Evolutionary conservation across 92 coral and sea anemone genomes (phyloP).

Genomic region (Anthopleura xanthogrammica): DNA sequence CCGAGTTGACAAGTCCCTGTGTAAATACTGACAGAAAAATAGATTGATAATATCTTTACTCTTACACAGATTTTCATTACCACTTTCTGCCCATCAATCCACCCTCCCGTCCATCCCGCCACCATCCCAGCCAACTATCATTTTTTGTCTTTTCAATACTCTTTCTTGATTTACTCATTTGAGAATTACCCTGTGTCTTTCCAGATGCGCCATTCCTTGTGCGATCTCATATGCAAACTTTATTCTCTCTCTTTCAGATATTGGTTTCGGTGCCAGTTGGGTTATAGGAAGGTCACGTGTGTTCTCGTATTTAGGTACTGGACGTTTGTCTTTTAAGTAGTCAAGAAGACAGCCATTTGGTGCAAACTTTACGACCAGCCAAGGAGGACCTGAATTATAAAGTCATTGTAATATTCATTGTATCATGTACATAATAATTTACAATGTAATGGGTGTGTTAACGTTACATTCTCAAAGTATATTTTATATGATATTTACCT

Average conservation of each 20-base stretch:
- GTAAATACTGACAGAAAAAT: conserved; percentile 44
- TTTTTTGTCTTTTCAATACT: too few relatives aligned
- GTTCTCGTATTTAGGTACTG: background rate
- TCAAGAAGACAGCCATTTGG: conserved; percentile 8
- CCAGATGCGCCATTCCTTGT: background rate
- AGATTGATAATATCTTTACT: too few relatives aligned
- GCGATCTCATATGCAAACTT: conserved; percentile 1
- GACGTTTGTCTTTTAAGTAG: background rate
- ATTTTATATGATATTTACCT: background rate
- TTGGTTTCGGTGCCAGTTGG: background rate
- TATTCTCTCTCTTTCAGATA: background rate
- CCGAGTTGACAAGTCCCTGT: conserved; percentile 75
- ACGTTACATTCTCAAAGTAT: too few relatives aligned
- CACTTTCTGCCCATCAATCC: background rate
- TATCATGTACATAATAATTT: too few relatives aligned
- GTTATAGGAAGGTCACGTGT: background rate
- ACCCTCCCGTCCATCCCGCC: background rate
- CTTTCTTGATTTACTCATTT: background rate
- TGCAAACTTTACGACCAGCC: background rate
- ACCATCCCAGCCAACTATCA: too few relatives aligned
- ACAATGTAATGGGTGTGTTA: too few relatives aligned
- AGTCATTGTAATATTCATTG: too few relatives aligned
- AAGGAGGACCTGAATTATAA: background rate
- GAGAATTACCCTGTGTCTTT: background rate
- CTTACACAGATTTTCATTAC: too few relatives aligned